Conservation (phyloP, 2,888 invertebrate genomes). For the Drosophila subquinaria region DNA sequence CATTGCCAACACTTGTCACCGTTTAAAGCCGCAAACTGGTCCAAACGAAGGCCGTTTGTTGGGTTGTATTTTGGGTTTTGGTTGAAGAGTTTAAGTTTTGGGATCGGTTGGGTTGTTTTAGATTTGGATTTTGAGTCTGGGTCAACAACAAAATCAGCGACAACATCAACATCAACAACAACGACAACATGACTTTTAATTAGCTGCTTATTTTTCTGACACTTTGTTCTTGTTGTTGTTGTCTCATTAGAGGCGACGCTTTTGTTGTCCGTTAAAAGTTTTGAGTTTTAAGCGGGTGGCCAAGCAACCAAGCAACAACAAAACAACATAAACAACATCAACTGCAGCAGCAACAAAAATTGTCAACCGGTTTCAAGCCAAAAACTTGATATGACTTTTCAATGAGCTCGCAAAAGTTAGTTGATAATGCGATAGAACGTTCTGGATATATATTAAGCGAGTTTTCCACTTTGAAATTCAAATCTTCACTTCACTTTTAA, state of each 20-base stretch:
- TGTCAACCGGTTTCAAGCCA: conserved; percentile 39
- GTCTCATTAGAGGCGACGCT: conserved; percentile 57
- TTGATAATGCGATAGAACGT: conserved; percentile 3
- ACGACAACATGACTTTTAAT: conserved; percentile 64
- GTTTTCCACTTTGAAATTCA: not conserved
- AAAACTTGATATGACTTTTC: conserved; percentile 20
- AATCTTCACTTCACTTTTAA: not conserved
- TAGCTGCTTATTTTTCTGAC: conserved; percentile 68
- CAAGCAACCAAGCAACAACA: conserved; percentile 24
- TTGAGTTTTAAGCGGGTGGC: conserved; percentile 56
- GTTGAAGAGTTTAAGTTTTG: not conserved
- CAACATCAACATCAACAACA: not conserved
- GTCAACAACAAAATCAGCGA: conserved; percentile 7
- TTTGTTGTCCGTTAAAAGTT: conserved; percentile 21
- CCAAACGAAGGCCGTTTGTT: conserved; percentile 61
- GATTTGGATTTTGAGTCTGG: conserved; percentile 16
- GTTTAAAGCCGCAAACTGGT: conserved; percentile 64
- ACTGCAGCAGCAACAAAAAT: not conserved
- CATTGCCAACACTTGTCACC: conserved; percentile 34
- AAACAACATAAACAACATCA: conserved; percentile 5
- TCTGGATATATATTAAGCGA: not conserved
- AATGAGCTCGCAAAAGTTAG: not conserved
- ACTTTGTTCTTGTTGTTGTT: conserved; percentile 50
- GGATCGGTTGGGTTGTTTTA: conserved; percentile 14
- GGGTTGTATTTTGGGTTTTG: conserved; percentile 6